Conservation (phyloP, 2,888 invertebrate genomes). For the Ectobius pallidus region DNA sequence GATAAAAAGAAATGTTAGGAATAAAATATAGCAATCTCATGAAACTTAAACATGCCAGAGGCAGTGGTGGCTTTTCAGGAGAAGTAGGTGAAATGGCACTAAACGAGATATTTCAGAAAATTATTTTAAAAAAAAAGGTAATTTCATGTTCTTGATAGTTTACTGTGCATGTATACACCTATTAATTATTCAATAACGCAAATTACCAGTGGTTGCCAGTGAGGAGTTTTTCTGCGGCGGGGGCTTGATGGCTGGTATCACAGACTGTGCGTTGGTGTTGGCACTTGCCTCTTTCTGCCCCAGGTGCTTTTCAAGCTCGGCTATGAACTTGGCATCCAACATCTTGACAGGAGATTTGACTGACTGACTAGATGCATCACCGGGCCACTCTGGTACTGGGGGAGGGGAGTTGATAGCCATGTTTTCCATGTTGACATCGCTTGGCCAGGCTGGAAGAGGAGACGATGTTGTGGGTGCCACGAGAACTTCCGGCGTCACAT, state of each 20-base stretch:
- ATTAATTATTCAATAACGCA: no score
- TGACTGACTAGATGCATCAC: conserved; percentile 4
- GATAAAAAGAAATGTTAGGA: no score
- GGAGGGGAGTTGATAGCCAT: conserved; percentile 19
- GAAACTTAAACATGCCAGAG: no score
- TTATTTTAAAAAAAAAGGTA: no score
- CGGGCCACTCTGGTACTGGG: conserved; percentile 18
- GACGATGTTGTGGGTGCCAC: background rate
- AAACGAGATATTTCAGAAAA: no score
- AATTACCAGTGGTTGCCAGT: background rate
- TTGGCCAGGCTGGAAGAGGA: conserved; percentile 27
- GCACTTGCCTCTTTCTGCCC: conserved; percentile 56
- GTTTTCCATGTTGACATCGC: conserved; percentile 16
- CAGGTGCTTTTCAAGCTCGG: conserved; percentile 69
- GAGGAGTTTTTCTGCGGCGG: conserved; percentile 51
- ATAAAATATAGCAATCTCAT: no score
- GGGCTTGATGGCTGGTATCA: conserved; percentile 58
- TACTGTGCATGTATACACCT: no score
- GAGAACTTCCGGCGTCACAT: conserved; percentile 51
- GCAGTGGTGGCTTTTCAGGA: no score
- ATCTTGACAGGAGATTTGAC: conserved; percentile 53
- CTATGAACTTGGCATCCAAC: conserved; percentile 65
- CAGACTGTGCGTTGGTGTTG: conserved; percentile 48
- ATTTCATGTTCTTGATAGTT: no score
- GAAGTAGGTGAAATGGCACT: no score